These are phyloP conservation scores for Nebria salina DNA, from an alignment of 2,888 invertebrate genomes.

Conservation along the genomic window DNA sequence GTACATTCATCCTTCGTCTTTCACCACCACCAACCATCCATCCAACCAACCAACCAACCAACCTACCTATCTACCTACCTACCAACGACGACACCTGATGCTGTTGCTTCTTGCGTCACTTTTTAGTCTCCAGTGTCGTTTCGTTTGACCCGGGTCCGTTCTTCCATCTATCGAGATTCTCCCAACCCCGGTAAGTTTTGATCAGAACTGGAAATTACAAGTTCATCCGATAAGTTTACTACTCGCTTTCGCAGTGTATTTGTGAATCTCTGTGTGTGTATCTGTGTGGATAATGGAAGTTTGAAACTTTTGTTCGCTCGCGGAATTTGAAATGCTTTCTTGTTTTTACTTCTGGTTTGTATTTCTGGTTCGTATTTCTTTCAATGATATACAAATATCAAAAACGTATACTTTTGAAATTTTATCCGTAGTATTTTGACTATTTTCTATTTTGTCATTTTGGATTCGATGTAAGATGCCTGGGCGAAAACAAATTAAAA, in stretches of 20 bases:
- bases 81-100: conserved; percentile 38
- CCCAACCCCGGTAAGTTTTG: conserved; percentile 12
- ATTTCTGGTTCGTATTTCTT: not conserved
- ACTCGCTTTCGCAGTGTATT: not conserved
- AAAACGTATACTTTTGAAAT: not conserved
- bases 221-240: not conserved
- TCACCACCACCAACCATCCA: not conserved
- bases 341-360: not conserved
- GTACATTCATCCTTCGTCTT: conserved; percentile 7
- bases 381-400: not conserved
- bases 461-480: too few species aligned
- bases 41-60: not conserved
- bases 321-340: not conserved
- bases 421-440: too few species aligned
- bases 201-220: not conserved
- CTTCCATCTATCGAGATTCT: conserved; percentile 14
- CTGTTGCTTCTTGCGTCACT: conserved; percentile 24
- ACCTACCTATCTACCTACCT: not conserved
- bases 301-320: not conserved
- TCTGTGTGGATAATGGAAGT: not conserved
- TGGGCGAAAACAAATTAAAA: too few species aligned
- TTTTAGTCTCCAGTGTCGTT: conserved; percentile 10
- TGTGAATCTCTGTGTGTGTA: not conserved
- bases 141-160: conserved; percentile 16
- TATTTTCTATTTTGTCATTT: too few species aligned